phyloP scores from a whole-genome alignment of 2,797 vertebrate genomes.

The Ptychobarbus kaznakovi region DNA sequence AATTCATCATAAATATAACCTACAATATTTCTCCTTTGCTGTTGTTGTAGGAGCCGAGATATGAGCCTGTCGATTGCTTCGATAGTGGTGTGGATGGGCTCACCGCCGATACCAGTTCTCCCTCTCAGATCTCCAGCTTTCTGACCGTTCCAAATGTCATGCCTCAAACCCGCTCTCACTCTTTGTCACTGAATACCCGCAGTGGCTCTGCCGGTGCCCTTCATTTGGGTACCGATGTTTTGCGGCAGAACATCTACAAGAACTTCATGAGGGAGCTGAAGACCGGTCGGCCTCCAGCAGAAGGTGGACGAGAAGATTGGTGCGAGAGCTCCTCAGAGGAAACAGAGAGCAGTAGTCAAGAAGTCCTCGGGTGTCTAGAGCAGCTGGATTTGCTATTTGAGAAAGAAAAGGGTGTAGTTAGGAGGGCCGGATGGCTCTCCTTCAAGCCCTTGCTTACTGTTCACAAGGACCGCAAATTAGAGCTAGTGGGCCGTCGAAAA shows the following conservation, averaged over 20 bases:
- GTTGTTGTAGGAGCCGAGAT: conserved; percentile 84
- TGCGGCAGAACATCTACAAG: conserved; percentile 88
- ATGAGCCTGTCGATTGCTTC: conserved; percentile 86
- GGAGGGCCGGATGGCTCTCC: conserved; percentile 92
- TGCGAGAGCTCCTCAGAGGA: conserved; percentile 59
- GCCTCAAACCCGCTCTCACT: conserved; percentile 61
- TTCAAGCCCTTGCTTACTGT: conserved; percentile 89
- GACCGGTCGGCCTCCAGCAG: conserved; percentile 59
- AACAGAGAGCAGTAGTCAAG: conserved; percentile 75
- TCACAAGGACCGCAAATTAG: conserved; percentile 89
- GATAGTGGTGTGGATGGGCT: conserved; percentile 90
- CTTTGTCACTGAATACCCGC: conserved; percentile 67
- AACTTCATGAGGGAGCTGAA: conserved; percentile 94
- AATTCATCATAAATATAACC: conserved; percentile 45
- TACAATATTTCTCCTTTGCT: neutral
- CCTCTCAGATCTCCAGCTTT: conserved; percentile 80
- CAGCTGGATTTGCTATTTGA: conserved; percentile 87
- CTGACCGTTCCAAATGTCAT: conserved; percentile 78
- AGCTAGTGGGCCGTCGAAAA: conserved; percentile 85
- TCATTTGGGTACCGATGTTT: conserved; percentile 58
- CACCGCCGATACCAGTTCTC: conserved; percentile 80
- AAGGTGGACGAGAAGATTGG: conserved; percentile 70
- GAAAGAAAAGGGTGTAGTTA: conserved; percentile 90
- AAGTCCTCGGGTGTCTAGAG: conserved; percentile 83
- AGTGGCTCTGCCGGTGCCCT: conserved; percentile 72